phyloP scores from a whole-genome alignment of 2,113 vertebrate species.

The Caloenas nicobarica region DNA sequence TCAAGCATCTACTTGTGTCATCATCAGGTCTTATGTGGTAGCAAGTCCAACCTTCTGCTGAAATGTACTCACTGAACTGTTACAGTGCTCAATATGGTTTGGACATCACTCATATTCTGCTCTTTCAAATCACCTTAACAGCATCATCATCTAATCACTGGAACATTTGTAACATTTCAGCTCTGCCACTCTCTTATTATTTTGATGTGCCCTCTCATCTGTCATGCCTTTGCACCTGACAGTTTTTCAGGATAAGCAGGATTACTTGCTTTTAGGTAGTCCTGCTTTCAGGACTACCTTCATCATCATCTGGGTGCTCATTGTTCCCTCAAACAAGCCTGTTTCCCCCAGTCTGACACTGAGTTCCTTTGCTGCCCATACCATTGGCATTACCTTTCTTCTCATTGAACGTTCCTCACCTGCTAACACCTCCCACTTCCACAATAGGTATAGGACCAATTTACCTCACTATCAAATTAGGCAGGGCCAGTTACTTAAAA shows the following conservation, averaged over 20 bases:
- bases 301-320: not conserved
- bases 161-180: not conserved
- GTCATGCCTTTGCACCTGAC: not conserved
- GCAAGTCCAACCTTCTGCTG: not conserved
- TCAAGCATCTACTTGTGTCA: fast-evolving
- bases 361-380: not conserved
- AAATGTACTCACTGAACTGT: not conserved
- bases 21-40: not conserved
- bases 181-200: not conserved
- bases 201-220: not conserved
- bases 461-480: not conserved
- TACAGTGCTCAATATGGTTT: not conserved
- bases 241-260: not conserved
- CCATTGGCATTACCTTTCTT: not conserved
- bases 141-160: not conserved
- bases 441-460: not conserved
- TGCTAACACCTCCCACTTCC: not conserved
- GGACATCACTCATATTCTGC: not conserved
- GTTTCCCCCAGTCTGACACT: not conserved
- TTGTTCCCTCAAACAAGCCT: not conserved
- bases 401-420: not conserved
- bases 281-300: not conserved
- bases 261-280: not conserved
- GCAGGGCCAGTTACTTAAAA: not conserved
- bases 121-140: not conserved